Evolutionary conservation across 2,797 vertebrate genomes (phyloP).

Genomic region (Cynodonichthys magdalenae): DNA sequence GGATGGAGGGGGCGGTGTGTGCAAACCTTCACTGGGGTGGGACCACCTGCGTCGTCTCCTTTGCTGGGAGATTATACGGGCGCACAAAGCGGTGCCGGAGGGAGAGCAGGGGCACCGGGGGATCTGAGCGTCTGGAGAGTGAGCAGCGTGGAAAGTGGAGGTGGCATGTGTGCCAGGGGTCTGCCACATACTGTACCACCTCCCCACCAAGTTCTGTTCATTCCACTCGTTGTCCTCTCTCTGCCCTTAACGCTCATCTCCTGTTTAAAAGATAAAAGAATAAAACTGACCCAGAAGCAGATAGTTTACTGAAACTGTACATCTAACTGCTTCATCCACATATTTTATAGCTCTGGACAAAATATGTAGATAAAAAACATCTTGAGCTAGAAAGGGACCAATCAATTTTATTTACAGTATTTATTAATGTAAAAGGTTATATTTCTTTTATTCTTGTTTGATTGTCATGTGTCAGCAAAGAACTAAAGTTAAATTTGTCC

Average conservation of each 20-base stretch:
- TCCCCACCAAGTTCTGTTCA: slow-evolving; percentile 23
- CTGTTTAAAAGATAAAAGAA: slow-evolving; percentile 2
- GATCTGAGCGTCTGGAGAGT: slow-evolving; percentile 71
- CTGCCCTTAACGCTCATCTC: slow-evolving; percentile 5
- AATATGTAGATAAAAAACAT: too few relatives aligned
- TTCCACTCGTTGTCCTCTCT: slow-evolving; percentile 19
- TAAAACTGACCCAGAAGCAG: slow-evolving; percentile 5
- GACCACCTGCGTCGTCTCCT: slow-evolving; percentile 83
- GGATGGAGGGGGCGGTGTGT: slow-evolving; percentile 45
- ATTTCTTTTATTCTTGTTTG: neutral
- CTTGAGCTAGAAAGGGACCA: too few relatives aligned
- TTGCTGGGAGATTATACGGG: slow-evolving; percentile 79
- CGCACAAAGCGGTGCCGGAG: slow-evolving; percentile 74
- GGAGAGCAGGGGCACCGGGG: slow-evolving; percentile 64
- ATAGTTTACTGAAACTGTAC: too few relatives aligned
- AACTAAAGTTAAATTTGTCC: neutral
- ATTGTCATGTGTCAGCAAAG: slow-evolving; percentile 34
- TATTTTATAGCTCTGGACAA: too few relatives aligned
- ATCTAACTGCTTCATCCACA: too few relatives aligned
- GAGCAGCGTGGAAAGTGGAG: slow-evolving; percentile 84
- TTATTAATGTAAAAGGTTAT: too few relatives aligned
- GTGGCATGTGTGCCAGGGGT: slow-evolving; percentile 85
- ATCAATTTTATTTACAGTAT: too few relatives aligned
- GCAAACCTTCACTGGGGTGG: slow-evolving; percentile 54
- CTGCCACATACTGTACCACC: slow-evolving; percentile 76